phyloP scores from a whole-genome alignment of 2,797 vertebrate species.

The Epinephelus malabaricus region DNA sequence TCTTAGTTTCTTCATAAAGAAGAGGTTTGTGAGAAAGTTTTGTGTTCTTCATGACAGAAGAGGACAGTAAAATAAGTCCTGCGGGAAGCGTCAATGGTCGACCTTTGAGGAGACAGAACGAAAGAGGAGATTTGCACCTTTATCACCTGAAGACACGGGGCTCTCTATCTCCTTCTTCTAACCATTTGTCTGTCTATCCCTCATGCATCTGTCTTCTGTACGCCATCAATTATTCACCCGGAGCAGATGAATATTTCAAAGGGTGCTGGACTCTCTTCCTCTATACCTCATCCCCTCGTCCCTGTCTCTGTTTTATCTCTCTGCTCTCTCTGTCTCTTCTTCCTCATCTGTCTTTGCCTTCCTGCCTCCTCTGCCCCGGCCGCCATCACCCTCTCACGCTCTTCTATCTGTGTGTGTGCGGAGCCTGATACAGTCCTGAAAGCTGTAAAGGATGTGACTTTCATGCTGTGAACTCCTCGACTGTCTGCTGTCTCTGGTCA shows the following conservation, averaged over 20 bases:
- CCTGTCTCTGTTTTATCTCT: constrained; percentile 47
- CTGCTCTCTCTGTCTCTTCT: constrained; percentile 16
- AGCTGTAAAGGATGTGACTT: constrained; percentile 22
- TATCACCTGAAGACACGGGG: constrained; percentile 18
- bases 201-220: constrained; percentile 64
- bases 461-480: constrained; percentile 20
- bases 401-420: not conserved
- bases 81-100: too few species aligned
- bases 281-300: constrained; percentile 50
- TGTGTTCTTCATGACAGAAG: not conserved
- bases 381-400: not conserved
- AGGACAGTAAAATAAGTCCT: not conserved
- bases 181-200: constrained; percentile 67
- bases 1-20: not conserved
- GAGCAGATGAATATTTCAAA: constrained; percentile 80
- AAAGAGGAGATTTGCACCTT: constrained; percentile 39
- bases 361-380: not conserved
- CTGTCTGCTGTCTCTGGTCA: constrained; percentile 17
- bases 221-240: constrained; percentile 79
- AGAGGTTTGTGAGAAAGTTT: not conserved
- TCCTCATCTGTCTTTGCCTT: constrained; percentile 8
- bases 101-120: not conserved
- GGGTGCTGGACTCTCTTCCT: constrained; percentile 72
- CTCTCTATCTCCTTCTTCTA: constrained; percentile 25
- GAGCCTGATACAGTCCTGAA: constrained; percentile 1